Evolutionary conservation across 1,140 invertebrate genomes (phyloP), one percentile per base, ranked within the genome.

Genomic region (Globodera ellingtonae): DNA sequence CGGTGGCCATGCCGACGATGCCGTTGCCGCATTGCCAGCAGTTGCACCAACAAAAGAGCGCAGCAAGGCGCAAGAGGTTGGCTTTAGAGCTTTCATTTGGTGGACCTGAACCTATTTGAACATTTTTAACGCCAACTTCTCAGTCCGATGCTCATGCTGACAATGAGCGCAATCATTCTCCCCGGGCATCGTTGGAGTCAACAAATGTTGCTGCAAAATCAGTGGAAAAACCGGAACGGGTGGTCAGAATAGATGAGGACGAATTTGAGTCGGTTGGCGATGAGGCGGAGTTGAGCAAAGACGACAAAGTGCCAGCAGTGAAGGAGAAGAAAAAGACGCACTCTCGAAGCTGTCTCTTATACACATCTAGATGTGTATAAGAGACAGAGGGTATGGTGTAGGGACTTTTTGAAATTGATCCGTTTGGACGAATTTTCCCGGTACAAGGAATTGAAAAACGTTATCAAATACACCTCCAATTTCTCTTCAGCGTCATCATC

Each of bases 241-340:
- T 66, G 35, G 66, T 76, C 46, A 76, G 56, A 76, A 76, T 76
- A 62, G 74, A 76, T 62, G 74, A 76, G 52, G 74, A 76, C 66
- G 74, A 76, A 44, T 76, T 35, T 47, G 59, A 76, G 48, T 76
- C 74, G 44, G 74, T 52, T n/a, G 74, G n/a, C 56, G 59, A 35
- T 46, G n/a, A 73, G 59, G 10, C 59, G 13, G 24, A 50, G 59
- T 4, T 10, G 35, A 18, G 6, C 24, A 6, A 35, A 10, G 24
- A 72, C n/a, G 56, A 76, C n/a, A 75, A 75, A 18, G 24, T 24
- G 21, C 70, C 18, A 8, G 21, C 59, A 79, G 67, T 35, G 13
- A 35, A 71, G 35, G 35, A 77, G 52, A 59, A 78, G 52, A 59
- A 72, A 46, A 52, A 73, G 15, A 71, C n/a, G 73, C 74, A n/a